A percentile compares a stretch with the other conserved stretches of the same genome.
phyloP scores from a whole-genome alignment of 2,797 vertebrate genomes.

The Labeo calbasu region DNA sequence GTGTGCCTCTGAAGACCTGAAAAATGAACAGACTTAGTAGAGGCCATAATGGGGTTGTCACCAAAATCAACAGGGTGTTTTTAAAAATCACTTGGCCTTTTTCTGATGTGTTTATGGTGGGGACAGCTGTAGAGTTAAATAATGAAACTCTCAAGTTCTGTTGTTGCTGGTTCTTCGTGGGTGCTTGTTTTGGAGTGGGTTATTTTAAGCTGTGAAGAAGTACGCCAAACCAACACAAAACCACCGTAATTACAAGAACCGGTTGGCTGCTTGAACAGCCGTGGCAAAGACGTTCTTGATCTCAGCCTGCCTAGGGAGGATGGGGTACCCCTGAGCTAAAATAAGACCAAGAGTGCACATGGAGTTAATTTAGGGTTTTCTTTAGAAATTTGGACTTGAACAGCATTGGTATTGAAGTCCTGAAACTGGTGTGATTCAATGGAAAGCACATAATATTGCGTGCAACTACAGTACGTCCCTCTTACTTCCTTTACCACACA shows the following conservation, averaged over 20 bases:
- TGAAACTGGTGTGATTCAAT: conserved; percentile 55
- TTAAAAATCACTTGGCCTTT: conserved; percentile 38
- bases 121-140: neutral
- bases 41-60: conserved; percentile 44
- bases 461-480: conserved; percentile 51
- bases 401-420: conserved; percentile 54
- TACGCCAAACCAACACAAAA: conserved; percentile 64
- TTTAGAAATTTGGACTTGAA: conserved; percentile 49
- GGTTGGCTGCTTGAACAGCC: conserved; percentile 64
- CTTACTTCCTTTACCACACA: conserved; percentile 60
- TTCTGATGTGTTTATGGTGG: conserved; percentile 27
- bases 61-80: conserved; percentile 41
- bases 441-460: conserved; percentile 48
- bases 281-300: conserved; percentile 66
- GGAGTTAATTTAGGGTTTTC: conserved; percentile 71
- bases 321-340: conserved; percentile 60
- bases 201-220: conserved; percentile 70
- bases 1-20: conserved; percentile 44
- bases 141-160: conserved; percentile 41
- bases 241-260: conserved; percentile 71
- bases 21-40: conserved; percentile 51
- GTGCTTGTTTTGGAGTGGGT: conserved; percentile 41
- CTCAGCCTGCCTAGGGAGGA: conserved; percentile 55
- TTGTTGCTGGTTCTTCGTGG: conserved; percentile 56
- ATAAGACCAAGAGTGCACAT: conserved; percentile 67